phyloP scores from a whole-genome alignment of 30 jellyfish, hydroid and myxozoan genomes.

The Aurelia sp. region DNA sequence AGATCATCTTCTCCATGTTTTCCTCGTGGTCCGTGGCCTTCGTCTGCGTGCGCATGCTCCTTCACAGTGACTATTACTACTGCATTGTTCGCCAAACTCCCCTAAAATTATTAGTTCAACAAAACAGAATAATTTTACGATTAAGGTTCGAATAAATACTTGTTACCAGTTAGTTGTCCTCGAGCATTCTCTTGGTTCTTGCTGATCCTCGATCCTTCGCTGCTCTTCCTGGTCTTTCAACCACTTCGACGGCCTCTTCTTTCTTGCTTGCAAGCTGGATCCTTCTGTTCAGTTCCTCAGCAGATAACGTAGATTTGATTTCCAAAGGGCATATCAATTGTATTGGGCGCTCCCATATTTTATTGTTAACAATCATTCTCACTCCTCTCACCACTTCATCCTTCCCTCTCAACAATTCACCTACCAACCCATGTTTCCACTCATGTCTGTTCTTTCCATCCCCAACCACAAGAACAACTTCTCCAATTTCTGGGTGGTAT shows the following conservation, averaged over 20 bases:
- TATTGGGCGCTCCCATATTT: slow-evolving; percentile 54
- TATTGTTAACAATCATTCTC: slow-evolving; percentile 38
- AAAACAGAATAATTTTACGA: slow-evolving; percentile 15
- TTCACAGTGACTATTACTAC: too few relatives aligned
- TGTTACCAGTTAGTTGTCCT: neutral
- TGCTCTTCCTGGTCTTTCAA: slow-evolving; percentile 14
- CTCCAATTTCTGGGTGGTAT: slow-evolving; percentile 61
- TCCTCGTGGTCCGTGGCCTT: too few relatives aligned
- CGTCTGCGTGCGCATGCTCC: too few relatives aligned
- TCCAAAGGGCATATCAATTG: slow-evolving; percentile 43
- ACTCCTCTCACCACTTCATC: slow-evolving; percentile 45
- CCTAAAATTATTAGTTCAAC: slow-evolving; percentile 11
- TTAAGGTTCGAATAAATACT: neutral
- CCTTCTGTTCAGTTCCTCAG: neutral
- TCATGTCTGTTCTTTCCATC: slow-evolving; percentile 29
- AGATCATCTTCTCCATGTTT: too few relatives aligned
- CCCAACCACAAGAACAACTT: slow-evolving; percentile 43
- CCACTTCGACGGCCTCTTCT: neutral
- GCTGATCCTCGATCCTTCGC: slow-evolving; percentile 11
- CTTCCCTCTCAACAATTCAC: slow-evolving; percentile 17
- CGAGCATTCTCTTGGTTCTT: neutral
- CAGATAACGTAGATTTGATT: slow-evolving; percentile 20
- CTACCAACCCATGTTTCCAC: slow-evolving; percentile 43
- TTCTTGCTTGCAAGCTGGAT: slow-evolving; percentile 9
- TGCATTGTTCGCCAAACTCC: neutral